Conservation (phyloP, 1,140 invertebrate genomes). For the Oedothorax gibbosus region DNA sequence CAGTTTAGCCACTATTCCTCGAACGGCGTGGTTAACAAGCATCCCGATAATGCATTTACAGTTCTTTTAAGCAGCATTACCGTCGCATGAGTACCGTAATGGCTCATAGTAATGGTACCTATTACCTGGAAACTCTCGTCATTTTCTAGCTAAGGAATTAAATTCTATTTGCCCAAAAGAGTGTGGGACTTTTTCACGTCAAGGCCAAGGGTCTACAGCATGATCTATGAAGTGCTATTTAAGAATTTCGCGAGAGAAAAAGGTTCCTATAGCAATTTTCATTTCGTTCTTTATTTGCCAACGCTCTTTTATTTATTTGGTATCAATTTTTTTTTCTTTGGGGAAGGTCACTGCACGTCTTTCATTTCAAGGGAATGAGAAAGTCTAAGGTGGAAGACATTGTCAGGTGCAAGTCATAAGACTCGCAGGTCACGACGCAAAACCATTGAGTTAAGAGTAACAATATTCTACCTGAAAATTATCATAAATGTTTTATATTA, state of each 20-base stretch:
- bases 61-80: no score
- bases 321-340: not conserved
- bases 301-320: not conserved
- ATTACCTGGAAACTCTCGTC: conserved; percentile 5
- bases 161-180: conserved; percentile 25
- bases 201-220: conserved; percentile 20
- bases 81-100: no score
- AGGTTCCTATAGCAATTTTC: conserved; percentile 11
- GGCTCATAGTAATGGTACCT: not conserved
- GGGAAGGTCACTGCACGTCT: conserved; percentile 23
- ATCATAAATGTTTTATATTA: no score
- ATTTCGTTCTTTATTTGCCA: conserved; percentile 31
- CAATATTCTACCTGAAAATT: no score
- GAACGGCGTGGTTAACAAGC: no score
- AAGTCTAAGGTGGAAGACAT: not conserved
- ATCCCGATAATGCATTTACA: no score
- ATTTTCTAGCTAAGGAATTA: not conserved
- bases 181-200: conserved; percentile 13
- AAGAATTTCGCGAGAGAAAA: not conserved
- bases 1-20: no score
- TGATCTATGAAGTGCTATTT: conserved; percentile 23
- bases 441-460: no score
- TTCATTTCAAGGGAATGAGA: conserved; percentile 7
- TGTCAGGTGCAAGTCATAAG: no score
- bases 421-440: not conserved